Base-by-base conservation (phyloP, 2,113 vertebrate species). In the Symphodus melops region DNA sequence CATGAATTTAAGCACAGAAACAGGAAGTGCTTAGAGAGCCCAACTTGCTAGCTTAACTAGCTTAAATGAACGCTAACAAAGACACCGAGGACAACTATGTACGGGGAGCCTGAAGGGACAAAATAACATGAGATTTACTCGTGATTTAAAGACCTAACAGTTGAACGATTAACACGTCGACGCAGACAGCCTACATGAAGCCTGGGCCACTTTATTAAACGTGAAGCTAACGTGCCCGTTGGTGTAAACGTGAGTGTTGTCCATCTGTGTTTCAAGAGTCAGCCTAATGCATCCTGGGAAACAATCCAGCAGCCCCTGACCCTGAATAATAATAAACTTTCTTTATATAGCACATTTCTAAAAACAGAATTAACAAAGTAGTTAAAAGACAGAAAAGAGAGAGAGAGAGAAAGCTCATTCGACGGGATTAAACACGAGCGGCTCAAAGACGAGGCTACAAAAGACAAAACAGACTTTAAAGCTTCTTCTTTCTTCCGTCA, bases 261-360 rank as follows among this genome's bases (percentile, higher is more conserved):
- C 46, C 58, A 19, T 81, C 19, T 72, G 60, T 79, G 72, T 74
- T 82, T 71, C 55, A 46, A 68, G 53, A 55, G 55, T 66, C 75
- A 77, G 69, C 68, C 78, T 71, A 83, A 75, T 85, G 81, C 79
- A 83, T 79, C 82, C 78, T 88, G 84, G 86, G 90, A 87, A 86
- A 77, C 23, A 10, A 84, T 84, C 84, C 82, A 86, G 67, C 60
- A 25, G 78, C 61, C 46, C 1, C 7, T 75, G 83, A 79, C 86
- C 82, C 77, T 70, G 79, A 85, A 82, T 91, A 88, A 89, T 86
- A 89, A 90, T 89, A 90, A 75, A 84, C 82, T 60, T 77, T 88
- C 86, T 84, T 89, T 85, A 91, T 87, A 87, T 92, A 89, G 83
- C 21, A 0, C 74, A 70, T 69, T 52, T 80, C 80, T 86, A 77